These are phyloP conservation scores for Diprion similis DNA, from an alignment of 1,140 invertebrate genomes.

Conservation along the genomic window DNA sequence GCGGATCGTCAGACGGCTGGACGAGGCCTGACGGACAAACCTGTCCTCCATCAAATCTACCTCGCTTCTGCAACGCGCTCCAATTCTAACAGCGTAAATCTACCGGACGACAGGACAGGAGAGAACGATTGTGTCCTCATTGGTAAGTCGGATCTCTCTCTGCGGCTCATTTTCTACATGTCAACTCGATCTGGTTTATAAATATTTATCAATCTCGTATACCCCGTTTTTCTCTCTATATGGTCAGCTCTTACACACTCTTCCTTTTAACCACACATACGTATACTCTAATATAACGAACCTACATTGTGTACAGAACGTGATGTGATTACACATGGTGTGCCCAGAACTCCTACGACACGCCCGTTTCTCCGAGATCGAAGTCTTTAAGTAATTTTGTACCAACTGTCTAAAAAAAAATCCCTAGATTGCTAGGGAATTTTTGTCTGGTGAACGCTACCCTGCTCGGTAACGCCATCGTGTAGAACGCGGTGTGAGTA, in stretches of 20 bases:
- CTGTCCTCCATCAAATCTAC: slow-evolving; percentile 52
- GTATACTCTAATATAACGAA: no score
- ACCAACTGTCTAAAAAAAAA: no score
- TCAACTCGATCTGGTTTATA: not conserved
- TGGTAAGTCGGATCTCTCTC: slow-evolving; percentile 39
- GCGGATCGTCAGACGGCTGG: slow-evolving; percentile 55
- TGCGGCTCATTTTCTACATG: not conserved
- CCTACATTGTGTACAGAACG: no score
- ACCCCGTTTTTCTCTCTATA: not conserved
- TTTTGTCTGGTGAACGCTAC: no score
- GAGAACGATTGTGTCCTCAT: slow-evolving; percentile 47
- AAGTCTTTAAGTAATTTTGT: no score
- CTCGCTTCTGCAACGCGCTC: slow-evolving; percentile 24
- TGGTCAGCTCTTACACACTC: not conserved
- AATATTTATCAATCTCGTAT: slow-evolving; percentile 7
- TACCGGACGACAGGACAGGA: slow-evolving; percentile 32
- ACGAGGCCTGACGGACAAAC: slow-evolving; percentile 30
- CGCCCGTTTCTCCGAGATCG: no score
- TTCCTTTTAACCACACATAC: no score
- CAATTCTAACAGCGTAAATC: slow-evolving; percentile 25
- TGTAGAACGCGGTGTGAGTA: no score
- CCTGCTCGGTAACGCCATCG: no score
- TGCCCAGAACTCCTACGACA: no score
- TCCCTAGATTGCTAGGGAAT: no score
- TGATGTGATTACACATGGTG: no score